Base-by-base conservation (phyloP, 30 jellyfish, hydroid and myxozoan genomes). In the Nemopilema nomurai region DNA sequence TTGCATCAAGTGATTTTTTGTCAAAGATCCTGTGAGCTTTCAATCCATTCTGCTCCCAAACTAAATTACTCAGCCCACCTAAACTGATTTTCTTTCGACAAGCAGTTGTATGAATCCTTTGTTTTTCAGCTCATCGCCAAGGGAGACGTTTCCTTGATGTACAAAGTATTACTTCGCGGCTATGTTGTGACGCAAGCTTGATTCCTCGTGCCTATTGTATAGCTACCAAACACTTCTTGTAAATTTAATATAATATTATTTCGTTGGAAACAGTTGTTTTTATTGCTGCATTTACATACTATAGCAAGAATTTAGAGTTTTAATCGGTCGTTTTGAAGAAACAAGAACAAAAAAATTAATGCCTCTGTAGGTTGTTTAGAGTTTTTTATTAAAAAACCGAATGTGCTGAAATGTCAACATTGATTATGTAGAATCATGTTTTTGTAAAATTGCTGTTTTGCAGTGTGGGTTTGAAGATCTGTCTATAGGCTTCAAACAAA, bases 131-230 rank as follows among this genome's bases (percentile, higher is more conserved):
- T 89, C 0, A 49, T 89, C 1, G 90, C 81, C 16, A 86, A 85
- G 67, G 97, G 97, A 1, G 97, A 89, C 23, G 89, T 70, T 32
- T 80, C 90, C 21, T 49, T 75, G 73, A 71, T 62, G 50, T 89
- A 80, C 83, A 74, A 81, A 65, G 77, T 89, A 7, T 71, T 81
- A 0, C 90, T 89, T 19, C 88, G 90, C 9, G 97, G 97, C 9
- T 89, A 82, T 32, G 81, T 80, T 25, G 74, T 51, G 24, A 74
- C 94, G 57, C 57, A 41, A 3, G 57, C 57, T 3, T 41, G 57
- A 41, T 13, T 13, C 13, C 57, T 41, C 57, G 57, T 13, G 6
- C 57, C 6, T 6, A 41, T 41, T 41, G 6, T 41, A 41, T 13
- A 41, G 74, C 18, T 41, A 13, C 57, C 57, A 41, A 41, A 41